phyloP scores from a whole-genome alignment of 2,113 vertebrate genomes.

The Cephalopterus ornatus region DNA sequence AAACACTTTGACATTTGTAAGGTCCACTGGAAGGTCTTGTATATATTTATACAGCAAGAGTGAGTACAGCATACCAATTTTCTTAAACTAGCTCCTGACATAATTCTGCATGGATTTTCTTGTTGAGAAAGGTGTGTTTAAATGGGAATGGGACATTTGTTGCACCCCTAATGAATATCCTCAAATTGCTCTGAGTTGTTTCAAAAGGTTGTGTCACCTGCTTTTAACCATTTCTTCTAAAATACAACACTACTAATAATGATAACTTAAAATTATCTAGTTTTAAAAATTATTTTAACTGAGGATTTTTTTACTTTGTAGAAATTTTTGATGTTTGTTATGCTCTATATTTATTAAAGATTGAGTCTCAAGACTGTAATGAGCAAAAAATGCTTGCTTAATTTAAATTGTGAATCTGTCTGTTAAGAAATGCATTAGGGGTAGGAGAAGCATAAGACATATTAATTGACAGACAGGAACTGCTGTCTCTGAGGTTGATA shows the following conservation, averaged over 20 bases:
- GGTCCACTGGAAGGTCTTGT: conserved; percentile 81
- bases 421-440: conserved; percentile 98
- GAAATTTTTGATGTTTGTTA: conserved; percentile 84
- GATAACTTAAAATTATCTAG: background rate
- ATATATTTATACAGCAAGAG: conserved; percentile 78
- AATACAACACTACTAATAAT: background rate
- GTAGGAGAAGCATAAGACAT: conserved; percentile 98
- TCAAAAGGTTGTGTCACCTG: conserved; percentile 19
- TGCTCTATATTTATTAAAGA: conserved; percentile 92
- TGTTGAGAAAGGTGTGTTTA: background rate
- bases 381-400: conserved; percentile 96
- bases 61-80: conserved; percentile 75
- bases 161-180: background rate
- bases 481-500: conserved; percentile 99
- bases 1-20: conserved; percentile 86
- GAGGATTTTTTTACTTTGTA: conserved; percentile 76
- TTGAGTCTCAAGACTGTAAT: conserved; percentile 88
- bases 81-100: conserved; percentile 50
- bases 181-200: conserved; percentile 69
- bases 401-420: conserved; percentile 99
- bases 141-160: background rate
- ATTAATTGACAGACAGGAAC: conserved; percentile 99
- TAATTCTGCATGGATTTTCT: conserved; percentile 34
- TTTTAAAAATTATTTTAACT: conserved; percentile 71
- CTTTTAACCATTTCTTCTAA: conserved; percentile 15